Evolutionary conservation across 2,113 vertebrate species (phyloP).

Genomic region (Paramormyrops kingsleyae): DNA sequence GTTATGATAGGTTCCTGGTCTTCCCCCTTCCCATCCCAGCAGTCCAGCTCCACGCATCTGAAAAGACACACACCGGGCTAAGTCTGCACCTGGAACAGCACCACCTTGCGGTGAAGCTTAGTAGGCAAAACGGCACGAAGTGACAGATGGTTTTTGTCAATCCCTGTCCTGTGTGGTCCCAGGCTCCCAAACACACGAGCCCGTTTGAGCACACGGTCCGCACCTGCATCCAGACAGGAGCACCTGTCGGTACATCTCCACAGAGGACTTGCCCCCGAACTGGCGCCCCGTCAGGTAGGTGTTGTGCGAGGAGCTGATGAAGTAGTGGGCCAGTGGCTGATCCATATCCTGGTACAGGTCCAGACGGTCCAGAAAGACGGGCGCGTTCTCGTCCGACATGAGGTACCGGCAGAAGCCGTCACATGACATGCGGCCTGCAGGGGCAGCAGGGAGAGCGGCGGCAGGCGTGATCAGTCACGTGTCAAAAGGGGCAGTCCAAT

Average conservation of each 20-base stretch:
- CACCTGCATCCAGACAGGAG: slow-evolving; percentile 96
- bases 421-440: slow-evolving; percentile 82
- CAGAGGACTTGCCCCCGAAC: slow-evolving; percentile 93
- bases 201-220: slow-evolving; percentile 1
- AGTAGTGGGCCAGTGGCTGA: slow-evolving; percentile 90
- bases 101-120: background rate
- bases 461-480: background rate
- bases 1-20: slow-evolving; percentile 98
- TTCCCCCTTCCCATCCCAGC: slow-evolving; percentile 98
- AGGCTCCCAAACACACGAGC: background rate
- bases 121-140: background rate
- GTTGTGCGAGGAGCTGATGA: slow-evolving; percentile 97
- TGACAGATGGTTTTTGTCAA: background rate
- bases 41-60: slow-evolving; percentile 95
- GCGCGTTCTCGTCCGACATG: slow-evolving; percentile 98
- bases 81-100: background rate
- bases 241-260: slow-evolving; percentile 97
- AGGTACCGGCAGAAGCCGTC: slow-evolving; percentile 95
- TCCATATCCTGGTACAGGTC: slow-evolving; percentile 98
- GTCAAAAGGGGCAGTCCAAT: background rate
- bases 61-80: background rate
- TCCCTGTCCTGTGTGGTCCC: background rate
- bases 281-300: slow-evolving; percentile 92
- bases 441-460: background rate
- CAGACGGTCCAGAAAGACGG: slow-evolving; percentile 89